Base-by-base conservation (phyloP, 2,797 vertebrate genomes). In the Amazonetta brasiliensis region DNA sequence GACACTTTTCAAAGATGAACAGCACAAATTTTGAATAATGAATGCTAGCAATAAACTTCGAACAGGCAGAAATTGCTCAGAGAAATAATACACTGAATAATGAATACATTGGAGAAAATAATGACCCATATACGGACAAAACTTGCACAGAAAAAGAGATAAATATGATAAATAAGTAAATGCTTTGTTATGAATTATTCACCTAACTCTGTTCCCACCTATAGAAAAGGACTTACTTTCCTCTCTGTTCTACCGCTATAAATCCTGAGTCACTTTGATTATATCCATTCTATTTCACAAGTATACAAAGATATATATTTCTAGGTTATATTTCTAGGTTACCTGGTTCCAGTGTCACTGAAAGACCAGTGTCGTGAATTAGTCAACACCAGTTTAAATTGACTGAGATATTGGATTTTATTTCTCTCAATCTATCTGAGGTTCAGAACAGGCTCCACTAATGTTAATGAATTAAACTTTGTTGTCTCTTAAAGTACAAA, bases 11-110 rank as follows among this genome's bases (percentile, higher is more conserved):
- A 22, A 81, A 84, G 46, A 82, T 26, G 31, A 92, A 82, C 17
- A 86, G 28, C n/a, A 81, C 8, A 67, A 41, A 76, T 82, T 91
- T 81, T 86, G 43, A 92, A 84, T 76, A 84, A 94, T 67, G 22
- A 76, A 95, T 92, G 50, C 11, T 76, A 86, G 46, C n/a, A 92
- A 82, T 86, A 67, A 84, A 69, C 26, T 84, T 84, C 54, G 78
- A 72, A 82, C 21, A 86, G 41, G 68, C 14, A 91, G 75, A 85
- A 69, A 54, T 26, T 79, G 20, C 41, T 91, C 41, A 74, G 35
- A 87, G 37, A 90, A 88, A 88, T 41, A 73, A 76, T 59, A 55
- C 2, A 44, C 31, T 79, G 28, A 95, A 90, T 54, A 71, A 92
- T 68, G 9, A 90, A 86, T 58, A 59, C 37, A 41, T 8, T 12